Conservation (phyloP, 2,797 vertebrate genomes). For the Xenops minutus region DNA sequence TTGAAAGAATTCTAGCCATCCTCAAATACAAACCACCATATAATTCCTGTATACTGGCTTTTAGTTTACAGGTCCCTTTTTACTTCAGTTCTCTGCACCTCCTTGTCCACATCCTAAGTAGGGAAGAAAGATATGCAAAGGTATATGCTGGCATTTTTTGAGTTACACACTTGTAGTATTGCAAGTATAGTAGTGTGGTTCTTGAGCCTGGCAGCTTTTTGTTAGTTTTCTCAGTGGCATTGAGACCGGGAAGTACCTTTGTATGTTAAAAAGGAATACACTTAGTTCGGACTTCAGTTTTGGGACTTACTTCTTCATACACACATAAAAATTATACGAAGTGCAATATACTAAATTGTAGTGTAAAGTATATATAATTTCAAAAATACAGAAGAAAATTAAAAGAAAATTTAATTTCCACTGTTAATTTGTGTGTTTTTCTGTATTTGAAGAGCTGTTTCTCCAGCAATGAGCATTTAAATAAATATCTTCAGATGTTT, state of each 20-base stretch:
- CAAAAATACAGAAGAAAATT: not conserved
- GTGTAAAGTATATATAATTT: not conserved
- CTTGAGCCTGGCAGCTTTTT: not conserved
- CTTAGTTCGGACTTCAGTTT: not conserved
- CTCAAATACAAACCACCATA: rapidly evolving
- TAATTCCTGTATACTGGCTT: not conserved
- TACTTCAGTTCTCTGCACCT: not conserved
- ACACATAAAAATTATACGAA: not conserved
- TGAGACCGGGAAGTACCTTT: not conserved
- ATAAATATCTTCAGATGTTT: not conserved
- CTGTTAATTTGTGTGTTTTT: not conserved
- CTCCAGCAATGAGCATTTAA: not conserved
- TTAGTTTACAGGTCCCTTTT: not conserved
- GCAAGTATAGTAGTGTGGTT: not conserved
- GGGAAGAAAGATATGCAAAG: not conserved
- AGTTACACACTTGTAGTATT: not conserved
- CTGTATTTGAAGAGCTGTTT: not conserved
- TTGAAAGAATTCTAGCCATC: not conserved
- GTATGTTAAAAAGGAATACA: not conserved
- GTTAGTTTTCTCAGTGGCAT: not conserved
- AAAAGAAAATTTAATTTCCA: not conserved
- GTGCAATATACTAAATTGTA: not conserved
- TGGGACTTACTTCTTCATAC: not conserved
- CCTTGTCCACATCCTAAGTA: not conserved
- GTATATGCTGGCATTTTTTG: not conserved